phyloP scores from a whole-genome alignment of 2,888 invertebrate genomes.

The Stenolophus ochropezus region DNA sequence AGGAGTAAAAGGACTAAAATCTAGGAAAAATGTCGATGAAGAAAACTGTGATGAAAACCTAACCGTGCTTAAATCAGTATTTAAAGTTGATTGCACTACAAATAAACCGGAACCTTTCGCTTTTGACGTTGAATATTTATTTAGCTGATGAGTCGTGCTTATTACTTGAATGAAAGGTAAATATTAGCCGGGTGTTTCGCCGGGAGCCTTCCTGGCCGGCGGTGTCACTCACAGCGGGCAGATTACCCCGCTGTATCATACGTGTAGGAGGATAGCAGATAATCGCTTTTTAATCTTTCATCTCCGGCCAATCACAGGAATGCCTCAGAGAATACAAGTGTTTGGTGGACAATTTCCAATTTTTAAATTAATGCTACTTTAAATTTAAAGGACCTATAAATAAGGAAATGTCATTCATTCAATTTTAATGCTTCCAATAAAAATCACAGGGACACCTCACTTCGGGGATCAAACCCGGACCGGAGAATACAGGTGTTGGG shows the following conservation, averaged over 20 bases:
- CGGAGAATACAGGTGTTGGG: too few relatives aligned
- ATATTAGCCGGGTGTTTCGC: neutral
- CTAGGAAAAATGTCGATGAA: too few relatives aligned
- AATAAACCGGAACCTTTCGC: neutral
- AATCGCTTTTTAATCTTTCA: conserved; percentile 44
- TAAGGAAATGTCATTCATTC: too few relatives aligned
- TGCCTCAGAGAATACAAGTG: neutral
- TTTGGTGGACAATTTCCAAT: too few relatives aligned
- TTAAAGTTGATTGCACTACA: neutral
- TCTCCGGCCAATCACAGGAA: conserved; percentile 20
- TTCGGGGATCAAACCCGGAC: too few relatives aligned
- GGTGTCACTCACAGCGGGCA: neutral
- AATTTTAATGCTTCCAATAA: too few relatives aligned
- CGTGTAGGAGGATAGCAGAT: neutral
- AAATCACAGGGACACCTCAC: too few relatives aligned
- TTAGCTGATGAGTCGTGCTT: neutral
- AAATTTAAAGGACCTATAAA: too few relatives aligned
- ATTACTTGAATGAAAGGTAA: neutral
- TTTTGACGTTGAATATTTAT: neutral
- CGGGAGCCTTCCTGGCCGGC: neutral
- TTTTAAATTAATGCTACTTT: too few relatives aligned
- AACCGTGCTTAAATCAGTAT: too few relatives aligned
- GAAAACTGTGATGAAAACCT: too few relatives aligned
- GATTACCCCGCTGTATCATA: neutral
- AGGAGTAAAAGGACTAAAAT: too few relatives aligned